Base-by-base conservation (phyloP, 2,113 vertebrate genomes). In the Catharus minimus region DNA sequence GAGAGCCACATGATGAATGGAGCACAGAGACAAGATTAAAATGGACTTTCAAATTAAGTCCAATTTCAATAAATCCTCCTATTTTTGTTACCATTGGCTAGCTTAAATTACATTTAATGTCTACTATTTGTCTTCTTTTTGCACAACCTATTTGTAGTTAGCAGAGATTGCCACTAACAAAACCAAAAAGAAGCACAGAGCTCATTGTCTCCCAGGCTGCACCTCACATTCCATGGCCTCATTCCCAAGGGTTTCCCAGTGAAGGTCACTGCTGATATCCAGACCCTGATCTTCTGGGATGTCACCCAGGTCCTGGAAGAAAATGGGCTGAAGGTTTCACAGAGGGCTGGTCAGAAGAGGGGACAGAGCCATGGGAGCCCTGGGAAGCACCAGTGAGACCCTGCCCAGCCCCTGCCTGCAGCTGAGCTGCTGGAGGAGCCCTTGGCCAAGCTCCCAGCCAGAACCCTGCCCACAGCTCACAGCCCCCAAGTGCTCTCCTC, bases 361-460 rank as follows among this genome's bases (percentile, higher is more conserved):
- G 15, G 19, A 39, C 16, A 27, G 20, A 74, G 26, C 20, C 39
- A 6, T 4, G 19, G 52, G 46, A 53, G 69, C 36, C 24, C 14
- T 15, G n/a, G 53, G 20, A 38, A 41, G 62, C 61, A 53, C 2
- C 47, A 79, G 47, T 0, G 3, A 87, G 39, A 2, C 44, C 36
- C 46, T 56, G 28, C 16, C n/a, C 72, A 64, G 68, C 4, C 77
- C 44, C 68, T 60, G 67, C n/a, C 41, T 65, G 26, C 58, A 33
- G 44, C n/a, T 2, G 4, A 83, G 88, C 41, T 77, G 49, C 81
- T 80, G 50, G 50, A 83, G 27, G 41, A 65, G 30, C 23, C 27
- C 16, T 30, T 1, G 1, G 33, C 27, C 3, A 0, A 24, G 28
- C 21, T 57, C 38, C 61, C 23, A 21, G 5, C 0, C 1, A 43